Percentiles rank a stretch among this genome's conserved stretches.
These are phyloP conservation scores for Manis javanica DNA, from an alignment of 2,797 vertebrate genomes.

Conservation along the genomic window DNA sequence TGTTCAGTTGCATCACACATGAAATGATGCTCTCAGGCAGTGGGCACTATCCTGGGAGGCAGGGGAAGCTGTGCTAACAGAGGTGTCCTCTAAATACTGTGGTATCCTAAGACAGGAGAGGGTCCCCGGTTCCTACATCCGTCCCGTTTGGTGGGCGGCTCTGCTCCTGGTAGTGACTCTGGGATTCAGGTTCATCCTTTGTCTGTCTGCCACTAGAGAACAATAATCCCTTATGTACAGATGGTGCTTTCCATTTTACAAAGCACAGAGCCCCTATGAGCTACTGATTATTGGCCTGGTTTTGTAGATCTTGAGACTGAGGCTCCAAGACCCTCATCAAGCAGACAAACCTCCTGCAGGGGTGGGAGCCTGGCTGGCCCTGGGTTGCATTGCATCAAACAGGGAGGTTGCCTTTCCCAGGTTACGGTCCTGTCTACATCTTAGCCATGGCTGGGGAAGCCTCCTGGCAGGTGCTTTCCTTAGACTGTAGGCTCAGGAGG, in stretches of 20 bases:
- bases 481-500: background rate
- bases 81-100: too few species aligned
- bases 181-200: background rate
- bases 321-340: fast-evolving
- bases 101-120: background rate
- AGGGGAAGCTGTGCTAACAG: background rate
- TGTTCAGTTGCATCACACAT: fast-evolving
- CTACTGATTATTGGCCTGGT: fast-evolving
- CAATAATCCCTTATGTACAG: background rate
- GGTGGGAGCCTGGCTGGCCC: background rate
- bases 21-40: fast-evolving
- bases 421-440: background rate
- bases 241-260: background rate
- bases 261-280: background rate
- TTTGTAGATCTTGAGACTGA: background rate
- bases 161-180: background rate
- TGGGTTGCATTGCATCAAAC: fast-evolving
- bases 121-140: fast-evolving
- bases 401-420: background rate
- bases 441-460: fast-evolving
- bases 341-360: background rate
- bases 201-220: background rate
- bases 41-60: fast-evolving
- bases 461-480: conserved; percentile 11
- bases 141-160: background rate